Evolutionary conservation across 2,797 vertebrate genomes (phyloP), one percentile per base, ranked within the genome.

Genomic region (Liasis olivaceus): DNA sequence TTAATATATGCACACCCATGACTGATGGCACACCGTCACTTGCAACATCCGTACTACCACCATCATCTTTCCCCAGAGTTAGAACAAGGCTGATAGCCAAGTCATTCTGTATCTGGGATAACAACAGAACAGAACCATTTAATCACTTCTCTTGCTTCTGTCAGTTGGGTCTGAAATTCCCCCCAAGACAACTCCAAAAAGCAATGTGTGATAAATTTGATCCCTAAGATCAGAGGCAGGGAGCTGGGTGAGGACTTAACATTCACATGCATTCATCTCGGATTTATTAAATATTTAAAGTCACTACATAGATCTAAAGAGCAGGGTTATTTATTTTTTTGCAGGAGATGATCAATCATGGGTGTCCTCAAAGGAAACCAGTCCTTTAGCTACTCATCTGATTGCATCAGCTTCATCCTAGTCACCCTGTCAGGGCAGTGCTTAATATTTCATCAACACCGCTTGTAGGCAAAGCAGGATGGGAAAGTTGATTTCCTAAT

Each of bases 231-330:
- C 95, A 93, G 66, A 95, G 92, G 90, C 88, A 85, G 14, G 92
- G 94, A 93, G 14, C 12, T 1, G 81, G 91, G 87, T 92, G 95
- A 95, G 14, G 28, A 96, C 94, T 94, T 94, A 93, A 89, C 95
- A 92, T 95, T 94, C 95, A 56, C 90, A 54, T 22, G 92, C 93
- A 93, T 92, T 93, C 24, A 54, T 90, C 26, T 47, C 58, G 64
- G 94, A 94, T 95, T 85, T 95, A 97, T 96, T 96, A 97, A 97
- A 97, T 96, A 97, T 97, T 97, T 96, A 97, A 97, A 97, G 95
- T 96, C 94, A 93, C 96, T 94, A 95, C 95, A 94, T n/a, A 95
- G 96, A 97, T 95, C 96, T 93, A 95, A 97, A 97, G 93, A 95
- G 94, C 93, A 1, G 3, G 89, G 95, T 95, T 97, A 96, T 97